Base-by-base conservation (phyloP, 2,113 vertebrate species). In the Melospiza georgiana region DNA sequence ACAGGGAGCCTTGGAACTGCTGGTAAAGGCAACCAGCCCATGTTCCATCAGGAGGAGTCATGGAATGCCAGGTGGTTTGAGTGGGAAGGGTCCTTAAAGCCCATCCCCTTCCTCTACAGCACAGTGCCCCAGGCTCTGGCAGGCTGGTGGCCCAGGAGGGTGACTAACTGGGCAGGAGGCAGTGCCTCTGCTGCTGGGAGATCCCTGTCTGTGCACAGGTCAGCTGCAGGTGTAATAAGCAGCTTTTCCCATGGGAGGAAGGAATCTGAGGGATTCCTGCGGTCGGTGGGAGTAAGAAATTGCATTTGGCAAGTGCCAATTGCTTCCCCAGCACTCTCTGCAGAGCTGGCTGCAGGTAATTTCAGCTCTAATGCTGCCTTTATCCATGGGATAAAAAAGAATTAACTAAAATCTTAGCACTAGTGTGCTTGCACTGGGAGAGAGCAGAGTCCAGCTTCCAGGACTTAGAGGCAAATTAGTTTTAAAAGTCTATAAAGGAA, bases 381-480 rank as follows among this genome's bases (percentile, higher is more conserved):
- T 97, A 98, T 97, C 97, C 96, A 2, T 87, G 92, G 96, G 97
- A 97, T 98, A 96, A 97, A 98, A 91, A 44, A 93, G 82, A 96
- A 97, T 98, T 97, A 97, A 81, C 94, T 96, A 85, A 97, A 96
- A 91, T 95, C 95, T 97, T 80, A 63, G 91, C 90, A 77, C 72
- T 92, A 33, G 66, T 90, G 84, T 95, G 83, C 80, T 94, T 94
- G 95, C 88, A 35, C 81, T 97, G 93, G 81, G 96, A 83, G 43
- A 94, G 95, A 93, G 95, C 94, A 33, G 66, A 92, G 83, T 87
- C 93, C 76, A 62, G 96, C 91, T 97, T 95, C 72, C 87, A 97
- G 93, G 93, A 97, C 88, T 97, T 96, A 96, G 76, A 92, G 87
- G 81, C 94, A 97, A 97, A 96, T 98, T 96, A 93, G 80, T 93